phyloP scores from a whole-genome alignment of 92 coral and sea anemone genomes.

The Porites cylindrica region DNA sequence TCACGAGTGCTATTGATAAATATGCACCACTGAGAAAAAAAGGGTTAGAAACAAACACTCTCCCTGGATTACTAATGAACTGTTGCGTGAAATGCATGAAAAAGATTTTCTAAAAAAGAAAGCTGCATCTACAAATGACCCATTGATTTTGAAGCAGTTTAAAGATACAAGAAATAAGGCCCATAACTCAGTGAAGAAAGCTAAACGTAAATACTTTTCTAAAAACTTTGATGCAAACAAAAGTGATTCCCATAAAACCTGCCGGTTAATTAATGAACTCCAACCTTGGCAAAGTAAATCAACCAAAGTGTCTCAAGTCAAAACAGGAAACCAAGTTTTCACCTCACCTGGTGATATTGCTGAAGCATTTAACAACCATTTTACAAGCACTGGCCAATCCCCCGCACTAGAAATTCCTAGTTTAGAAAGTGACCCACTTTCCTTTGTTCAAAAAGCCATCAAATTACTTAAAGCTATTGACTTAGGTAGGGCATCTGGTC shows the following conservation, averaged over 20 bases:
- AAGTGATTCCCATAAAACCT: neutral
- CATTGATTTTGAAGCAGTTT: neutral
- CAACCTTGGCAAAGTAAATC: no score
- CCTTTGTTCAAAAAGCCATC: no score
- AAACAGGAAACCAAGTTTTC: no score
- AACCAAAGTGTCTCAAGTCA: no score
- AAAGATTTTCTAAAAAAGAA: no score
- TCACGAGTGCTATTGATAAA: neutral
- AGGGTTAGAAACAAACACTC: constrained; percentile 7
- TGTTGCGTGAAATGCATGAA: neutral
- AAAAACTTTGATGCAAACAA: no score
- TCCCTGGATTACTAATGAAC: constrained; percentile 23
- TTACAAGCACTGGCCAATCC: neutral
- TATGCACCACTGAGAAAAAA: constrained; percentile 19
- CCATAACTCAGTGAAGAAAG: no score
- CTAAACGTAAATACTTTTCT: no score
- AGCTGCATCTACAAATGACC: neutral
- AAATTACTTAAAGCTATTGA: no score
- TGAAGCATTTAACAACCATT: neutral
- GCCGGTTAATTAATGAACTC: neutral
- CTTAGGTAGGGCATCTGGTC: no score
- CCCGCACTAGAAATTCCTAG: neutral
- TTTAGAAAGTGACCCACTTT: no score
- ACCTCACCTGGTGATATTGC: no score
- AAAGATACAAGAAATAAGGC: constrained; percentile 1